A percentile compares a stretch with the other conserved stretches of the same genome.
Conservation (phyloP, 2,113 vertebrate genomes). For the Chinchilla lanigera region DNA sequence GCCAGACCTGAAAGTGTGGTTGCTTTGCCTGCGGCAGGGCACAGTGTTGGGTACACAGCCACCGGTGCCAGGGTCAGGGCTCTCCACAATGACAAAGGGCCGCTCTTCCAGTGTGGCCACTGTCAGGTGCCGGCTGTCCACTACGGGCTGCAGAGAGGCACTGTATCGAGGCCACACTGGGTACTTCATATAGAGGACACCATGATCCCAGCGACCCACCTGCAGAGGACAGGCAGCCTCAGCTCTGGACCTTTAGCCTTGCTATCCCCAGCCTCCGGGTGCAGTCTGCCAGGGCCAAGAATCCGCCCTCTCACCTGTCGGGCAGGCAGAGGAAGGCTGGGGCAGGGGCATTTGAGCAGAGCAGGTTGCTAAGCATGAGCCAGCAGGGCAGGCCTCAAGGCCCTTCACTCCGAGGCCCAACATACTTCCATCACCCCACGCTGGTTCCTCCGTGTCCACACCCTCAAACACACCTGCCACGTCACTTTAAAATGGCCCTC, state of each 20-base stretch:
- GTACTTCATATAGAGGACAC: slow-evolving; percentile 97
- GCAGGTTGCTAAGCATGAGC: neutral
- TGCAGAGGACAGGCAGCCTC: slow-evolving; percentile 72
- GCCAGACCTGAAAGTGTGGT: slow-evolving; percentile 91
- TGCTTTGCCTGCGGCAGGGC: slow-evolving; percentile 96
- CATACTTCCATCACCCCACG: rapidly evolving
- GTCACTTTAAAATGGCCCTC: neutral
- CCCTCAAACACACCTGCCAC: neutral
- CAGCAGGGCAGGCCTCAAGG: neutral
- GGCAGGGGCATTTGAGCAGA: neutral
- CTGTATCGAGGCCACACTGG: slow-evolving; percentile 98
- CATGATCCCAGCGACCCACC: slow-evolving; percentile 95
- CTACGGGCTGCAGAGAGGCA: slow-evolving; percentile 93
- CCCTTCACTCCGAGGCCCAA: neutral
- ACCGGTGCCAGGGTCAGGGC: slow-evolving; percentile 93
- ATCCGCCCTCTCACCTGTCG: neutral
- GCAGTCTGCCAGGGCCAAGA: neutral
- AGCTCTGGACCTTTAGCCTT: neutral
- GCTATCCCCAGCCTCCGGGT: too few species aligned
- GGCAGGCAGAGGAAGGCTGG: neutral
- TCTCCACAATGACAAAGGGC: slow-evolving; percentile 98
- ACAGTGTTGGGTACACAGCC: slow-evolving; percentile 98
- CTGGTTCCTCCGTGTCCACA: neutral
- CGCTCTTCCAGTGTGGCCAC: slow-evolving; percentile 98
- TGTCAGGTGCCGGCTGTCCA: slow-evolving; percentile 94